Conservation (phyloP, 1,140 invertebrate genomes). For the Vanessa atalanta region DNA sequence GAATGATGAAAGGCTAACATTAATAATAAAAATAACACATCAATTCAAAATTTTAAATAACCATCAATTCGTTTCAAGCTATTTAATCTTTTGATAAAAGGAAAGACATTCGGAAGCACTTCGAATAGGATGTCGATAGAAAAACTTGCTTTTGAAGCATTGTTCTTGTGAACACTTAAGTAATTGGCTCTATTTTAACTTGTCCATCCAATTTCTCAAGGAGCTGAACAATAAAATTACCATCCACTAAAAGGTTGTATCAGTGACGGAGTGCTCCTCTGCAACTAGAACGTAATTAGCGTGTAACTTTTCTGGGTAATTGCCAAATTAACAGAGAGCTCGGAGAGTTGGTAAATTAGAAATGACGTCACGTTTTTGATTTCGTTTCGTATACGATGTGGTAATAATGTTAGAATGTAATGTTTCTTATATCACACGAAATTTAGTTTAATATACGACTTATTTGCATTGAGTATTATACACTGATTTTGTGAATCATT, state of each 20-base stretch:
- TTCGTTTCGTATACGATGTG: no score
- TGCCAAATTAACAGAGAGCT: slow-evolving; percentile 31
- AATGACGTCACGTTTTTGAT: not conserved
- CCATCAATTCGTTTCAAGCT: not conserved
- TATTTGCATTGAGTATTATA: no score
- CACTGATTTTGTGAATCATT: no score
- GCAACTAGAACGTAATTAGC: slow-evolving; percentile 31
- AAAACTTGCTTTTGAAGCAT: slow-evolving; percentile 10
- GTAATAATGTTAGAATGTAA: no score
- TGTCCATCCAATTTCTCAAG: slow-evolving; percentile 29
- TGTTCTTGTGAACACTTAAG: slow-evolving; percentile 18
- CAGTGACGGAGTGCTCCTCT: slow-evolving; percentile 29
- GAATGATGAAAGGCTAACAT: no score
- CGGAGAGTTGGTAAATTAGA: slow-evolving; percentile 1
- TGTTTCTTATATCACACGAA: no score
- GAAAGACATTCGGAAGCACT: not conserved
- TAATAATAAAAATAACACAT: no score
- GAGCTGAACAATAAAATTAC: slow-evolving; percentile 35
- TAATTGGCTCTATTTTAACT: slow-evolving; percentile 32
- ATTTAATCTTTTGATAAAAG: not conserved
- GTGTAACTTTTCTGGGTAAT: slow-evolving; percentile 27
- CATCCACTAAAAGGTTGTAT: slow-evolving; percentile 39
- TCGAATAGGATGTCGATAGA: not conserved
- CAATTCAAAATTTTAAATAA: no score
- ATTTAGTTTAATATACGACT: no score